Evolutionary conservation across 1,140 invertebrate genomes (phyloP).

Genomic region (Amyelois transitella): DNA sequence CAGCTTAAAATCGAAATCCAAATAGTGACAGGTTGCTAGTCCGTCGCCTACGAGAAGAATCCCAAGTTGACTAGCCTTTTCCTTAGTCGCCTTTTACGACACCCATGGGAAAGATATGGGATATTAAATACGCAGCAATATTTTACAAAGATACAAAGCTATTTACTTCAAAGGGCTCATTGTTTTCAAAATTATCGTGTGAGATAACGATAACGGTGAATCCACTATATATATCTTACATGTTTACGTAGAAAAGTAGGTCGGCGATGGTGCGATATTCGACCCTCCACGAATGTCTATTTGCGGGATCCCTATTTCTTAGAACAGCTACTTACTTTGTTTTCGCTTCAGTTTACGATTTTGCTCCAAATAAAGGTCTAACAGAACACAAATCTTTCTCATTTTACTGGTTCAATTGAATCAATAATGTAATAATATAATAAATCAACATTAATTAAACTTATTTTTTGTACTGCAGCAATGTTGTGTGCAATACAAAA

Average conservation of each 20-base stretch:
- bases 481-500: neutral
- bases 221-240: neutral
- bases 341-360: constrained; percentile 7
- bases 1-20: too few relatives aligned
- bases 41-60: too few relatives aligned
- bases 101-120: too few relatives aligned
- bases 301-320: neutral
- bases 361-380: neutral
- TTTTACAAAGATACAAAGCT: neutral
- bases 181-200: neutral
- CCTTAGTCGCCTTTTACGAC: too few relatives aligned
- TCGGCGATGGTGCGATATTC: constrained; percentile 6
- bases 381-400: neutral
- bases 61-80: too few relatives aligned
- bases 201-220: neutral
- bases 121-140: too few relatives aligned
- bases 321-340: constrained; percentile 10
- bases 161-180: too few relatives aligned
- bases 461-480: too few relatives aligned
- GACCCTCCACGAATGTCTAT: constrained; percentile 6
- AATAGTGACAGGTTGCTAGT: too few relatives aligned
- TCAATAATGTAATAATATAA: too few relatives aligned
- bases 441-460: too few relatives aligned
- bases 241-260: neutral
- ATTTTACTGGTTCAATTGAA: too few relatives aligned